These are phyloP conservation scores for Pardosa pseudoannulata DNA, from an alignment of 2,888 invertebrate species.

Conservation along the genomic window DNA sequence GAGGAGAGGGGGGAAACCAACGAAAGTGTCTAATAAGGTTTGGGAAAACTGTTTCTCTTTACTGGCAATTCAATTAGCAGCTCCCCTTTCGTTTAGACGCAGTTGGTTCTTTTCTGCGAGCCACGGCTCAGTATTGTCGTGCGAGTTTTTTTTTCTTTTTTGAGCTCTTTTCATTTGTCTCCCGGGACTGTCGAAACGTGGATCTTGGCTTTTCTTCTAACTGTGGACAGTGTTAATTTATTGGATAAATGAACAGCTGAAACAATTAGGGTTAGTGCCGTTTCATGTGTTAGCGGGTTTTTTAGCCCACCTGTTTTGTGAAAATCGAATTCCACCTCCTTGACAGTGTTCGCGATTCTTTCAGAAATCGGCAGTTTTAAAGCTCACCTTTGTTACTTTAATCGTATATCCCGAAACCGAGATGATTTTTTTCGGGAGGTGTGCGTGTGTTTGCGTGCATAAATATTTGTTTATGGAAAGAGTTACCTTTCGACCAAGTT, in stretches of 20 bases:
- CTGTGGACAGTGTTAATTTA: constrained; percentile 63
- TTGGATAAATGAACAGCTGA: constrained; percentile 62
- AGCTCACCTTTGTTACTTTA: too few species aligned
- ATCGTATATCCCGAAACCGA: too few species aligned
- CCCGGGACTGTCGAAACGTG: constrained; percentile 32
- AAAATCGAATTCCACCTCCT: neutral
- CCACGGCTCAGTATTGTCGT: constrained; percentile 15
- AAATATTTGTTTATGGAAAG: too few species aligned
- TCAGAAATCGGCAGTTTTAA: too few species aligned
- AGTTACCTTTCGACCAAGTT: too few species aligned
- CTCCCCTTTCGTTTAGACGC: constrained; percentile 7
- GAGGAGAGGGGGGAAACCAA: neutral
- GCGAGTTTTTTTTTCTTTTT: constrained; percentile 48
- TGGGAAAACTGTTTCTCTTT: neutral
- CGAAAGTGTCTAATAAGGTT: neutral
- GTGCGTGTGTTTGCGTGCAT: too few species aligned
- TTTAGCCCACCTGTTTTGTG: neutral
- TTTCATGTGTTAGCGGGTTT: constrained; percentile 1
- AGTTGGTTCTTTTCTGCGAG: constrained; percentile 32
- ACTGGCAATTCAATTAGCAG: constrained; percentile 48
- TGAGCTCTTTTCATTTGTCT: constrained; percentile 38
- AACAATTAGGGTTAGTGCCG: constrained; percentile 48
- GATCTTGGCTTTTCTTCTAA: constrained; percentile 49
- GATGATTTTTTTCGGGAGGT: too few species aligned
- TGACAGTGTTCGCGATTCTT: too few species aligned